phyloP scores from a whole-genome alignment of 2,797 vertebrate species.

The Holocentrus rufus region DNA sequence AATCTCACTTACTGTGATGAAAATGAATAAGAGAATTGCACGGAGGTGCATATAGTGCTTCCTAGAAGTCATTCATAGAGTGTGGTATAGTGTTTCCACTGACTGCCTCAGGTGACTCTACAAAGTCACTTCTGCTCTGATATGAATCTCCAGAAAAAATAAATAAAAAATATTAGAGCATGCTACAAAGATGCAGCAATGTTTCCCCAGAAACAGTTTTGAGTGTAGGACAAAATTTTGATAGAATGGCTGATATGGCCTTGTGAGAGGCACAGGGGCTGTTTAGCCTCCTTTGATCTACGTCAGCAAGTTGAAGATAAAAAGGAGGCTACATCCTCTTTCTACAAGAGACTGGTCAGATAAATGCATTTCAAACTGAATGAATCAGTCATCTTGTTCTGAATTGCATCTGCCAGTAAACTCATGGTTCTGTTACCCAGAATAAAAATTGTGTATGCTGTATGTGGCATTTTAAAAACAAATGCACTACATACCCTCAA shows the following conservation, averaged over 20 bases:
- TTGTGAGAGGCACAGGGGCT: background rate
- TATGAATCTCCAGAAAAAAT: no score
- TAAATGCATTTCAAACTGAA: slow-evolving; percentile 21
- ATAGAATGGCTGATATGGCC: background rate
- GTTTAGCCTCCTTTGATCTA: background rate
- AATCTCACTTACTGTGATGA: slow-evolving; percentile 70
- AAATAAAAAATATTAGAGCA: background rate
- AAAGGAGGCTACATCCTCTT: background rate
- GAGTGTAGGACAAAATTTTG: background rate
- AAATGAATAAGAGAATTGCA: slow-evolving; percentile 61
- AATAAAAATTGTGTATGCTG: slow-evolving; percentile 3
- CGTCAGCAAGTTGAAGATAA: background rate
- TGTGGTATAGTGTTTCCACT: background rate
- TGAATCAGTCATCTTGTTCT: slow-evolving; percentile 24
- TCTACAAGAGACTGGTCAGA: background rate
- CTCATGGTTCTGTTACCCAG: slow-evolving; percentile 19
- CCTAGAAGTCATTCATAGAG: slow-evolving; percentile 36
- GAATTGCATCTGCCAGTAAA: slow-evolving; percentile 12
- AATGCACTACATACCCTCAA: slow-evolving; percentile 45
- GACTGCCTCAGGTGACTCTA: background rate
- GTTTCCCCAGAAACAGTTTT: background rate
- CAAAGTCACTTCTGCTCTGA: background rate
- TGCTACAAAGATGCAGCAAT: background rate
- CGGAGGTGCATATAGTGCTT: slow-evolving; percentile 29
- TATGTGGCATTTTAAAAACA: slow-evolving; percentile 46